Percentiles rank a stretch among this genome's conserved stretches.
Conservation (phyloP, 1,140 invertebrate species). For the Bombus haemorrhoidalis region DNA sequence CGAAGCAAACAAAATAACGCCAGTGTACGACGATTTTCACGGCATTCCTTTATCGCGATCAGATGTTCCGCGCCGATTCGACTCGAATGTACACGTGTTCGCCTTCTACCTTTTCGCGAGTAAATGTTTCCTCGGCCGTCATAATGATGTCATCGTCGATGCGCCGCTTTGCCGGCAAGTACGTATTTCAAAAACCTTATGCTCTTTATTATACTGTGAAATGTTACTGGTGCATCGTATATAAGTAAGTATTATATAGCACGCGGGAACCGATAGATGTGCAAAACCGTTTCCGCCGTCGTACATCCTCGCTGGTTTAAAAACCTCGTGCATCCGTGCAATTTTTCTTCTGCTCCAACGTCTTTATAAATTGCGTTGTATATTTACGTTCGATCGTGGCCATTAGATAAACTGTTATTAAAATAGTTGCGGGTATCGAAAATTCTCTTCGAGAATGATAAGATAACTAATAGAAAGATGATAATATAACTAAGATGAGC, state of each 20-base stretch:
- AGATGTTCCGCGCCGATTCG: constrained; percentile 24
- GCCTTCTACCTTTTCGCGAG: constrained; percentile 12
- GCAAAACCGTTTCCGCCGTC: not conserved
- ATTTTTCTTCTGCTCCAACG: not conserved
- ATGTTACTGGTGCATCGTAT: not conserved
- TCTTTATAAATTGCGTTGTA: not conserved
- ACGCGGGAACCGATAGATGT: not conserved
- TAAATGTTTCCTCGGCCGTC: constrained; percentile 30
- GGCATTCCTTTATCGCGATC: constrained; percentile 30
- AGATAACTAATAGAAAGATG: too few species aligned
- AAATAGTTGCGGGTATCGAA: not conserved
- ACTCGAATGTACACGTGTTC: constrained; percentile 27
- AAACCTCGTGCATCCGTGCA: not conserved
- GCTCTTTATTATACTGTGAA: not conserved
- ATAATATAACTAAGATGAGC: too few species aligned
- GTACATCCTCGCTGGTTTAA: not conserved
- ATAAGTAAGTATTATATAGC: not conserved
- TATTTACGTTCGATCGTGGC: not conserved
- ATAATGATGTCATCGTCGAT: constrained; percentile 36
- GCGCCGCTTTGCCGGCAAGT: not conserved
- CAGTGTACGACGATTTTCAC: constrained; percentile 38
- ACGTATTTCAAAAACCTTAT: constrained; percentile 18
- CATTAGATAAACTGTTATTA: not conserved
- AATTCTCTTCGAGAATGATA: not conserved
- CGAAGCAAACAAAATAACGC: constrained; percentile 30